Evolutionary conservation across 2,888 invertebrate species (phyloP).

Genomic region (Polyploca ridens): DNA sequence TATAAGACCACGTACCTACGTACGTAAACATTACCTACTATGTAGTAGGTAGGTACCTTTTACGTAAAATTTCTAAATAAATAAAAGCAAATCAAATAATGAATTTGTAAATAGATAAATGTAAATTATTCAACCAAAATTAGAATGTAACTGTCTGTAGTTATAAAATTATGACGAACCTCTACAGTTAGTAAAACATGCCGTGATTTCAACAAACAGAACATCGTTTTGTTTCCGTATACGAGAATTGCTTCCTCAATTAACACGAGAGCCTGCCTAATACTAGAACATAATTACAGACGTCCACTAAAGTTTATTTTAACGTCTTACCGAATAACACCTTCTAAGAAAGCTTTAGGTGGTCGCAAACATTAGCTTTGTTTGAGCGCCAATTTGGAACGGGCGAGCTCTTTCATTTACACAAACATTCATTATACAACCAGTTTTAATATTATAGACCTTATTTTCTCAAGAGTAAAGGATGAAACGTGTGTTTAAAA

Average conservation of each 20-base stretch:
- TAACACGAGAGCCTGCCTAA: conserved; percentile 47
- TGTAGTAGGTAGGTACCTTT: too few relatives aligned
- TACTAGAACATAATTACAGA: conserved; percentile 50
- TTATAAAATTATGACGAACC: conserved; percentile 12
- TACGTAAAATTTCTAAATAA: too few relatives aligned
- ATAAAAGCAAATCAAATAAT: too few relatives aligned
- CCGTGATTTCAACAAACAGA: conserved; percentile 41
- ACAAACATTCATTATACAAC: conserved; percentile 37
- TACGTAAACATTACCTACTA: too few relatives aligned
- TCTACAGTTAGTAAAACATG: conserved; percentile 28
- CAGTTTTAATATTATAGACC: conserved; percentile 26
- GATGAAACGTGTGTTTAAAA: conserved; percentile 33
- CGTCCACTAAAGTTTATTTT: conserved; percentile 41
- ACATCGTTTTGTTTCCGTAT: conserved; percentile 34
- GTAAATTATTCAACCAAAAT: neutral
- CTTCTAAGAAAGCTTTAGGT: conserved; percentile 74
- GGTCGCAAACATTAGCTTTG: conserved; percentile 78
- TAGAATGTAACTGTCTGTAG: neutral
- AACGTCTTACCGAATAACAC: conserved; percentile 30
- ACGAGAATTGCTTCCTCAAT: conserved; percentile 60
- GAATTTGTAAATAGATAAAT: neutral
- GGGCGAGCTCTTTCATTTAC: conserved; percentile 49
- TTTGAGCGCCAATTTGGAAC: conserved; percentile 76
- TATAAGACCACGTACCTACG: too few relatives aligned
- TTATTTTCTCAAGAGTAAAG: conserved; percentile 32